Base-by-base conservation (phyloP, 2,888 invertebrate genomes). In the Scaptomyza tumidula region DNA sequence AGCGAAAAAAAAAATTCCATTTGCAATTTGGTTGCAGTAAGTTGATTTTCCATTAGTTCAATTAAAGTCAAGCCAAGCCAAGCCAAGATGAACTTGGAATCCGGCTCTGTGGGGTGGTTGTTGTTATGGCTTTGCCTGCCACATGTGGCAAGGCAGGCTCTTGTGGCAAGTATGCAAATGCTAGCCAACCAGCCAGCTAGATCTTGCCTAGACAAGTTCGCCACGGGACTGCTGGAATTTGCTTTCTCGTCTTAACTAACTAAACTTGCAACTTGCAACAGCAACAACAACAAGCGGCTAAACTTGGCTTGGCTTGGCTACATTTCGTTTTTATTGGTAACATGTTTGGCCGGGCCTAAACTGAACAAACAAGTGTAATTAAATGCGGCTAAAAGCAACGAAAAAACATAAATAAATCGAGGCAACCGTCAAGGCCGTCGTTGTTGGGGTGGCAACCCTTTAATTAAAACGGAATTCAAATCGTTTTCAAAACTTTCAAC, bases 271-370 rank as follows among this genome's bases (percentile, higher is more conserved):
- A 37, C n/a, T n/a, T n/a, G n/a, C 41, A 43, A 43, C 57, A 27
- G 41, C 50, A 19, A 45, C 19, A 24, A 24, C 24, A 24, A 24
- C 13, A 33, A 39, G 72, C 65, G 56, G 59, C 2, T 35, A 58
- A 63, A 63, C 76, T 71, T 56, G 66, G 65, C 60, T 71, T 56
- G 66, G 65, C 60, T 53, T 31, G 60, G 57, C 37, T 41, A 53
- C 74, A 69, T 87, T 86, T 86, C 89, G 89, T 81, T 86, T 86
- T 86, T 86, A 75, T 86, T 86, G 88, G 79, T 67, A 86, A 86
- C 86, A 78, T 62, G 88, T 87, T 76, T 76, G 65, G 63, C 82
- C 35, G 58, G 66, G 58, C 37, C 37, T 5, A 52, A 6, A 31
- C 5, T 6, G 6, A 50, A 50, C 33, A 50, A 52, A 45, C 63